Evolutionary conservation across 2,888 invertebrate species (phyloP).

Genomic region (Tenthredo notha): DNA sequence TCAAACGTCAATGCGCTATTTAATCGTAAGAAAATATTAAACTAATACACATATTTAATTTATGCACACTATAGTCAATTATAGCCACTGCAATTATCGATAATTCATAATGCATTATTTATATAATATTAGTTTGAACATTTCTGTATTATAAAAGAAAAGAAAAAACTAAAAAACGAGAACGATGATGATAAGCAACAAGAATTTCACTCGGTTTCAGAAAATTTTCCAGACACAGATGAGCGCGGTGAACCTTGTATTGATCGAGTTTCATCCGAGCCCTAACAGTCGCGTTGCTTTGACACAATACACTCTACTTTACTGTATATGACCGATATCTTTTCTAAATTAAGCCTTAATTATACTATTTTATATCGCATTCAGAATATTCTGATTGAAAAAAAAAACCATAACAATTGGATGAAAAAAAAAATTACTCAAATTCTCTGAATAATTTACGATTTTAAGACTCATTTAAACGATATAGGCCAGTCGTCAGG

Average conservation of each 20-base stretch:
- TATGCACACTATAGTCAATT: constrained; percentile 13
- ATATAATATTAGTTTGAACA: neutral
- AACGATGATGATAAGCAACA: neutral
- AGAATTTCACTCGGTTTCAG: constrained; percentile 13
- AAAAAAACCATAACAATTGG: neutral
- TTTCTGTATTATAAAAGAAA: neutral
- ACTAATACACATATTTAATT: neutral
- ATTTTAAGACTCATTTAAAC: constrained; percentile 1
- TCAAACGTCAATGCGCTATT: neutral
- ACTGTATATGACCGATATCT: constrained; percentile 34
- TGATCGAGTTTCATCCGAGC: constrained; percentile 66
- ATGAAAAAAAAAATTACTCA: neutral
- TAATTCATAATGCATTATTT: neutral
- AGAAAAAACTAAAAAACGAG: constrained; percentile 9
- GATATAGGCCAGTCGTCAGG: neutral
- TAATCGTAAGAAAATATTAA: neutral
- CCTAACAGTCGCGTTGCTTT: constrained; percentile 60
- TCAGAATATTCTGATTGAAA: neutral
- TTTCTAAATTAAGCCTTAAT: neutral
- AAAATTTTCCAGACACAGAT: constrained; percentile 42
- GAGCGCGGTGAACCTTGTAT: constrained; percentile 60
- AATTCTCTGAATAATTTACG: neutral
- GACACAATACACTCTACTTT: constrained; percentile 21
- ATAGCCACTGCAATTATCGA: neutral
- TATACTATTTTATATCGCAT: neutral